phyloP scores from a whole-genome alignment of 1,140 invertebrate species.

The Radopholus similis region DNA sequence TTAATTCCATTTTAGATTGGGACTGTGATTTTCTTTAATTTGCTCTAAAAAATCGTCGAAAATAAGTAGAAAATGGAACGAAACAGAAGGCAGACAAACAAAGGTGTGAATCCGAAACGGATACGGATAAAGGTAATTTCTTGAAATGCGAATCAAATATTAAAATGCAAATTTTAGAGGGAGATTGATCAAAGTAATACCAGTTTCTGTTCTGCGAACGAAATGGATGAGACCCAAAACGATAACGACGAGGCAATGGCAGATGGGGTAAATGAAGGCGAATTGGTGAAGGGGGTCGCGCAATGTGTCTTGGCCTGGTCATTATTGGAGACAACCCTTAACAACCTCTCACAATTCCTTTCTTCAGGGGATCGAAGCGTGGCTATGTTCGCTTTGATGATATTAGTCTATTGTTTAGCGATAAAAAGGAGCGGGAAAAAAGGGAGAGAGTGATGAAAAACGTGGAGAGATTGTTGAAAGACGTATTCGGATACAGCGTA shows the following conservation, averaged over 20 bases:
- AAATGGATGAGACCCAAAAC: background rate
- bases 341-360: background rate
- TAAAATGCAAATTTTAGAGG: too few relatives aligned
- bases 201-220: background rate
- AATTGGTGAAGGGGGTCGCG: background rate
- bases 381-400: background rate
- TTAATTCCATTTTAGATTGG: background rate
- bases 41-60: background rate
- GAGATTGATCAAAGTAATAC: background rate
- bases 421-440: background rate
- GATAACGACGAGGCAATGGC: background rate
- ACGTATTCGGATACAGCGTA: background rate
- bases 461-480: background rate
- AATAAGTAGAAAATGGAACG: background rate
- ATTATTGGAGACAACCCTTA: background rate
- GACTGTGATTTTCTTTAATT: too few relatives aligned
- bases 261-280: background rate
- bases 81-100: background rate
- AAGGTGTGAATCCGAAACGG: background rate
- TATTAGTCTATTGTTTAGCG: background rate
- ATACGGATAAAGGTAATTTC: background rate
- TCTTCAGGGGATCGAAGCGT: background rate
- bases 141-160: background rate
- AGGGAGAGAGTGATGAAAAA: background rate
- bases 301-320: background rate